phyloP scores from a whole-genome alignment of 2,888 invertebrate species.

The Syrista parreyssii region DNA sequence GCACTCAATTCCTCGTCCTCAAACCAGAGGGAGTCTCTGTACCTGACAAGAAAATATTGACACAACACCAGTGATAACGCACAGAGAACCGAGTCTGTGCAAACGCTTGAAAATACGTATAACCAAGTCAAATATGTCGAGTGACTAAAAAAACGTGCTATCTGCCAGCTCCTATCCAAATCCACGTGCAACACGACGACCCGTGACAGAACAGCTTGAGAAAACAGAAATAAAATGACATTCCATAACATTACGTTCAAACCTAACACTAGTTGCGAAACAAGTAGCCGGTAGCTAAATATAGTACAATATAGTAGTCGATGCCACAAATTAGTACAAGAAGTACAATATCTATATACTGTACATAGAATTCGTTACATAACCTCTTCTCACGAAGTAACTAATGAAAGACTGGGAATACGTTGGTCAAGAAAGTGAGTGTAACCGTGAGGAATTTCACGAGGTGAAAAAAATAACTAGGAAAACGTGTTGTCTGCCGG shows the following conservation, averaged over 20 bases:
- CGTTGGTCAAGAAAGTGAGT: neutral
- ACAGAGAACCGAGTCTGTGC: neutral
- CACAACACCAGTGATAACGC: neutral
- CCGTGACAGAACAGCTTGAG: neutral
- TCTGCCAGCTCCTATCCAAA: neutral
- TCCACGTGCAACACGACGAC: neutral
- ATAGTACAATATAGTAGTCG: too few species aligned
- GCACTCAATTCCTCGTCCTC: neutral
- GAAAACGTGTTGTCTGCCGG: constrained; percentile 2
- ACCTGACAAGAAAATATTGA: neutral
- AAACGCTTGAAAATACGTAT: neutral
- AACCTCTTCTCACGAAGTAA: neutral
- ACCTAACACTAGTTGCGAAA: neutral
- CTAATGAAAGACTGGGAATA: neutral
- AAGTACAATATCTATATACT: neutral
- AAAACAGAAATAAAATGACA: neutral
- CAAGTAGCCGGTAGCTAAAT: neutral
- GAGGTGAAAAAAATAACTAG: neutral
- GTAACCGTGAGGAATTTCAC: neutral
- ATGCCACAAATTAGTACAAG: too few species aligned
- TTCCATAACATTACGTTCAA: neutral
- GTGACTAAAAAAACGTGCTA: neutral
- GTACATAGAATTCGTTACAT: neutral
- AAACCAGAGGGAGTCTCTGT: neutral
- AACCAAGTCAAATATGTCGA: neutral